Base-by-base conservation (phyloP, 2,888 invertebrate genomes). In the Mythimna loreyi region DNA sequence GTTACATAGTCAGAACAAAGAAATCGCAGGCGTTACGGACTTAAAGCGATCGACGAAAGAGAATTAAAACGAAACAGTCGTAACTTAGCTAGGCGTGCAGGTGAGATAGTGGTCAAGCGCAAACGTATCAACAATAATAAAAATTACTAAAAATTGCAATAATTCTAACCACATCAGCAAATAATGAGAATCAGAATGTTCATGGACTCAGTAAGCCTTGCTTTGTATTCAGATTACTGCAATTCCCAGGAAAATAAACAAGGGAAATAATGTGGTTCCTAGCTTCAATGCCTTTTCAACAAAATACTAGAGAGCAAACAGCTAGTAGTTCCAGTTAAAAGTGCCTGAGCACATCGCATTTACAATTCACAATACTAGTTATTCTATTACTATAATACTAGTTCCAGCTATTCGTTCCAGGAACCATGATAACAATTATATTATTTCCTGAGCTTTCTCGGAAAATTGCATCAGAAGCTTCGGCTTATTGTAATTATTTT, bases 401-500 rank as follows among this genome's bases (percentile, higher is more conserved):
- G 43, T 33, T 25, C 16, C 1, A 53, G 40, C 21, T 47, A 47
- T 65, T 55, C 4, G 0, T 36, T 36, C 3, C 4, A 33, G 2
- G 19, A 57, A 13, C 21, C 9, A 33, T 19, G n/a, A 43, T 16
- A 45, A 13, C 36, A 59, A 43, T 47, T 75, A 40, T 25, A 45
- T 5, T n/a, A 3, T 30, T 43, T 11, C 0, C 4, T 8, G 3
- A 23, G 1, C 16, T 52, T 36, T 45, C 33, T 52, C 11, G 5
- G 7, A 36, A 33, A 52, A 74, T 52, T 5, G 13, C 21, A 33
- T 30, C 9, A 11, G 8, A 8, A 36, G 19, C 5, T 33, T 28
- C 2, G 11, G 19, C 5, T 25, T 13, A 5, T 2, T 11, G 7
- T 25, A 16, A 47, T 50, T n/a, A 40, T 47, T 65, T 23, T 43